A percentile compares a stretch with the other conserved stretches of the same genome.
Conservation (phyloP, 2,113 vertebrate genomes). For the Rallus limicola region DNA sequence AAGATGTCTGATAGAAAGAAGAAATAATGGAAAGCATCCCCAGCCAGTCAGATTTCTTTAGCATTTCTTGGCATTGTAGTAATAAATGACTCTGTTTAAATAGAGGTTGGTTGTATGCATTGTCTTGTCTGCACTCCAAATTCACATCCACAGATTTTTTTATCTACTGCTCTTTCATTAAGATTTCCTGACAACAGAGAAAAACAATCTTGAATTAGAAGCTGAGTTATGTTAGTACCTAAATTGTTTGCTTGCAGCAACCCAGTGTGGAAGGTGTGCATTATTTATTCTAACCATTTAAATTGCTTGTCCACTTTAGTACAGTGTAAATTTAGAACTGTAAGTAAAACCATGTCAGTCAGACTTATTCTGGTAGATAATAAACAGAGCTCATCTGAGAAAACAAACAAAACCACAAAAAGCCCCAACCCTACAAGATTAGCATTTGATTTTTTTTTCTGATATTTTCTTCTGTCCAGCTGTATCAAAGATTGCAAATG, state of each 20-base stretch:
- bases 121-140: neutral
- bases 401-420: neutral
- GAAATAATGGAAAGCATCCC: neutral
- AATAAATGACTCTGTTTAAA: neutral
- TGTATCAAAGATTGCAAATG: neutral
- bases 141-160: neutral
- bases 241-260: neutral
- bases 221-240: neutral
- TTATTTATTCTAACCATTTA: neutral
- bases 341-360: neutral
- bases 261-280: neutral
- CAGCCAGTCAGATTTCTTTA: neutral
- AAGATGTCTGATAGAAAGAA: neutral
- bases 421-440: neutral
- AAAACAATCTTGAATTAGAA: neutral
- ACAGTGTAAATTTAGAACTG: neutral
- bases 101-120: neutral
- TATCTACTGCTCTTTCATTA: neutral
- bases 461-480: neutral
- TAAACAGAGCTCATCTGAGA: neutral
- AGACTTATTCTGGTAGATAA: neutral
- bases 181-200: neutral
- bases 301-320: neutral
- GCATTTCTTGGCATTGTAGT: neutral
- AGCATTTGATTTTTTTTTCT: neutral